These are phyloP conservation scores for Gobiocypris rarus DNA, from an alignment of 2,113 vertebrate genomes.

Conservation along the genomic window DNA sequence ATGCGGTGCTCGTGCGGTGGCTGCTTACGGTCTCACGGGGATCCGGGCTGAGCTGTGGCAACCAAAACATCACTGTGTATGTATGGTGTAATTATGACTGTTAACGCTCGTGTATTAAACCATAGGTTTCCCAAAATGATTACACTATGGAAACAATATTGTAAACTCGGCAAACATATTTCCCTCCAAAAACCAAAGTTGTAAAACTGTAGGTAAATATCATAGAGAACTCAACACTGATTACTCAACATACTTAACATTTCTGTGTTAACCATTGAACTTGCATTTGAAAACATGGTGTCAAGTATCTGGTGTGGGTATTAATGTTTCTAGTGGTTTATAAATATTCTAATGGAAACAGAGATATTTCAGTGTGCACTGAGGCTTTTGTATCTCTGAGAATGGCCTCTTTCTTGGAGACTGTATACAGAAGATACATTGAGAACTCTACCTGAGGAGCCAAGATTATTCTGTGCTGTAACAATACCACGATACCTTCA, in stretches of 20 bases:
- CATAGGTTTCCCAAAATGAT: neutral
- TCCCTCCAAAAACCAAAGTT: neutral
- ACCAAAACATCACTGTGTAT: constrained; percentile 85
- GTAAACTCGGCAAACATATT: neutral
- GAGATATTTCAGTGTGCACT: neutral
- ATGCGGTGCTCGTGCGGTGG: constrained; percentile 85
- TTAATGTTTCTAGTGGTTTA: neutral
- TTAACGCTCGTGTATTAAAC: too few species aligned
- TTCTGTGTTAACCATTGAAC: neutral
- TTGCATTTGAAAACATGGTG: neutral
- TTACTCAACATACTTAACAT: neutral
- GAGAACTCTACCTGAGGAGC: neutral
- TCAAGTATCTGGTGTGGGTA: neutral
- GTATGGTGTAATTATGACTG: constrained; percentile 53
- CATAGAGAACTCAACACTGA: neutral
- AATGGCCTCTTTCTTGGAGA: neutral
- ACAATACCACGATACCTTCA: neutral
- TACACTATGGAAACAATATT: neutral
- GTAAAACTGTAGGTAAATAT: neutral
- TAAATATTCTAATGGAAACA: neutral
- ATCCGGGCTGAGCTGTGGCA: constrained; percentile 76
- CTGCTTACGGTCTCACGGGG: constrained; percentile 80
- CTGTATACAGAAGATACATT: neutral
- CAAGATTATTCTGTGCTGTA: neutral
- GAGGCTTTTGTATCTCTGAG: neutral